phyloP scores from a whole-genome alignment of 2,797 vertebrate species.

The Hapalemur alaotrensis region DNA sequence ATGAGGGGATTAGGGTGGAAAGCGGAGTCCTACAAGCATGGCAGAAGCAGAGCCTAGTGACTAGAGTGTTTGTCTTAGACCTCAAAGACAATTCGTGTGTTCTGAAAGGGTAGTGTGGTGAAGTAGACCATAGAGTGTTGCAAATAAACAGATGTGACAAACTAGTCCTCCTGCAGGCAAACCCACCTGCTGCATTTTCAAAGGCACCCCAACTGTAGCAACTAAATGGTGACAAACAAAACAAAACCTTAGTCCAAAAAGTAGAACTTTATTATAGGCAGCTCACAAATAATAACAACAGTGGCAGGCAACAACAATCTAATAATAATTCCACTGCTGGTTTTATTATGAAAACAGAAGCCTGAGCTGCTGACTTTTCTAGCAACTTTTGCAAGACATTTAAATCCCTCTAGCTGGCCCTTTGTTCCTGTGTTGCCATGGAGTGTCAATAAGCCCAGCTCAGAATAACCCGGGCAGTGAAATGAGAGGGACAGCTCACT shows the following conservation, averaged over 20 bases:
- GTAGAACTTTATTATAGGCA: not conserved
- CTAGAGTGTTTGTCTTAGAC: not conserved
- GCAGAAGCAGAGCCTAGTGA: not conserved
- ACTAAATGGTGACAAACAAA: not conserved
- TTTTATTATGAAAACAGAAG: constrained; percentile 57
- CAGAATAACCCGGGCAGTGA: constrained; percentile 75
- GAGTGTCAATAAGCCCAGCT: constrained; percentile 76
- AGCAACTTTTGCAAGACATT: constrained; percentile 67
- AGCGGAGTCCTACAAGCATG: not conserved
- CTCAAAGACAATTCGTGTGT: not conserved
- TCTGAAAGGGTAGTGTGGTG: not conserved
- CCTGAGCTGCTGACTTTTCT: constrained; percentile 53
- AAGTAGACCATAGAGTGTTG: no score
- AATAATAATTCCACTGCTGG: not conserved
- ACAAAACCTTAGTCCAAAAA: not conserved
- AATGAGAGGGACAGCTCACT: constrained; percentile 61
- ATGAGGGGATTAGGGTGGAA: not conserved
- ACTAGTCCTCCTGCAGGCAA: not conserved
- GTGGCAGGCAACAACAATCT: not conserved
- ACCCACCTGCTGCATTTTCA: not conserved
- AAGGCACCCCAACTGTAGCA: not conserved
- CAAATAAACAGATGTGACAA: not conserved
- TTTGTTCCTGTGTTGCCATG: constrained; percentile 79
- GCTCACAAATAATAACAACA: not conserved
- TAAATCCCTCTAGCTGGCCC: constrained; percentile 60